These are phyloP conservation scores for Apodemia mormo DNA, from an alignment of 2,888 invertebrate species.

Conservation along the genomic window DNA sequence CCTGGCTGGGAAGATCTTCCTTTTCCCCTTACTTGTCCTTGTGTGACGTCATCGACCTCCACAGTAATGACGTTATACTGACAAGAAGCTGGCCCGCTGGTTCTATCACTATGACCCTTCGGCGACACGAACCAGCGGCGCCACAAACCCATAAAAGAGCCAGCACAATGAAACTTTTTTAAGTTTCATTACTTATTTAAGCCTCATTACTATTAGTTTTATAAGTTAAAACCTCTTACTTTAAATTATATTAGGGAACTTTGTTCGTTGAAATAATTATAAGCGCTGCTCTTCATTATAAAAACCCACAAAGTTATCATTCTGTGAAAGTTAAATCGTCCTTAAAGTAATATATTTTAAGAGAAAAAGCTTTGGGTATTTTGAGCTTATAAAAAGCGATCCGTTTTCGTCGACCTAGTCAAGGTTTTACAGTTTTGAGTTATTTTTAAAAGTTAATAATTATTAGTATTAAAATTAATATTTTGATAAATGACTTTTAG, in stretches of 20 bases:
- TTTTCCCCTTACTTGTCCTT: no score
- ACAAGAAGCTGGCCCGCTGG: no score
- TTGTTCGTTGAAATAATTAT: constrained; percentile 35
- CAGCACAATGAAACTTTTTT: no score
- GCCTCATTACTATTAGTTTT: no score
- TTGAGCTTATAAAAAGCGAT: constrained; percentile 35
- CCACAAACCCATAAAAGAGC: no score
- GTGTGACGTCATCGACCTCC: no score
- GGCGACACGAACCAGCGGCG: no score
- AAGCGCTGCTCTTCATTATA: constrained; percentile 32
- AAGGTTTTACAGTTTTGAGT: neutral
- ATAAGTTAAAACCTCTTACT: neutral
- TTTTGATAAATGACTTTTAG: neutral
- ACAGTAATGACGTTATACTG: no score
- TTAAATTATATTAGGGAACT: constrained; percentile 22
- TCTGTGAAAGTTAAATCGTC: constrained; percentile 61
- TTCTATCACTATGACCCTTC: no score
- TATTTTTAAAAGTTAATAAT: neutral
- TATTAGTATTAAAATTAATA: neutral
- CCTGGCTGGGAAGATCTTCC: no score
- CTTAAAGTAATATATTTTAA: constrained; percentile 61
- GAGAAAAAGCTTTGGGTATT: constrained; percentile 44
- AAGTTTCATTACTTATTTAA: no score
- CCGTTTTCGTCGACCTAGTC: constrained; percentile 33
- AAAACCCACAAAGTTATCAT: constrained; percentile 46